A percentile compares a stretch with the other conserved stretches of the same genome.
Conservation (phyloP, 1,140 invertebrate species). For the Harpegnathos saltator region DNA sequence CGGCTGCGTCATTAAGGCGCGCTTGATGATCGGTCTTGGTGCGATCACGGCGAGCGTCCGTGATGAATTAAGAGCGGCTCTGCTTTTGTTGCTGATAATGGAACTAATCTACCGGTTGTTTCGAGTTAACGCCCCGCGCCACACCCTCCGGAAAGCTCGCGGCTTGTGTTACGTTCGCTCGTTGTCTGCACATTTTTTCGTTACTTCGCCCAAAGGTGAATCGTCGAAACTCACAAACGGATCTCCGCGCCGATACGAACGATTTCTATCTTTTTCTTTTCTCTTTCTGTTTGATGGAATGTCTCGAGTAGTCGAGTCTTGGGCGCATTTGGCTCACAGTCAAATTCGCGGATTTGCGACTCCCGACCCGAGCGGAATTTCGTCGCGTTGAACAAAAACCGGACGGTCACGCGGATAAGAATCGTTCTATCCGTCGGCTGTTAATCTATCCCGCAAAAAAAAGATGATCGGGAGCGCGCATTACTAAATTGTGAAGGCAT, state of each 20-base stretch:
- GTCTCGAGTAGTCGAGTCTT: no score
- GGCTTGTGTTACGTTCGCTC: no score
- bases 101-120: not conserved
- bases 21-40: not conserved
- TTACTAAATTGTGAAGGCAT: constrained; percentile 41
- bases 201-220: no score
- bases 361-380: no score
- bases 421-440: not conserved
- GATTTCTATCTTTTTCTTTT: no score
- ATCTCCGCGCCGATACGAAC: no score
- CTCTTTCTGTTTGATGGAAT: no score
- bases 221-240: no score
- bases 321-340: no score
- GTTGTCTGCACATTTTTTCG: no score
- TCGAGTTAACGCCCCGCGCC: not conserved
- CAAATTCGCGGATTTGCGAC: no score
- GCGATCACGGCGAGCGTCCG: not conserved
- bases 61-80: not conserved
- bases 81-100: not conserved
- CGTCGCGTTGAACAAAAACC: not conserved
- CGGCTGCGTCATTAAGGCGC: constrained; percentile 51
- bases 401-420: not conserved
- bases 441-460: constrained; percentile 14
- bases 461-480: not conserved
- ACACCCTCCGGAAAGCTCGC: no score